Percentiles rank a stretch among this genome's conserved stretches.
These are phyloP conservation scores for Ciconia maguari DNA, from an alignment of 2,113 vertebrate species.

Conservation along the genomic window DNA sequence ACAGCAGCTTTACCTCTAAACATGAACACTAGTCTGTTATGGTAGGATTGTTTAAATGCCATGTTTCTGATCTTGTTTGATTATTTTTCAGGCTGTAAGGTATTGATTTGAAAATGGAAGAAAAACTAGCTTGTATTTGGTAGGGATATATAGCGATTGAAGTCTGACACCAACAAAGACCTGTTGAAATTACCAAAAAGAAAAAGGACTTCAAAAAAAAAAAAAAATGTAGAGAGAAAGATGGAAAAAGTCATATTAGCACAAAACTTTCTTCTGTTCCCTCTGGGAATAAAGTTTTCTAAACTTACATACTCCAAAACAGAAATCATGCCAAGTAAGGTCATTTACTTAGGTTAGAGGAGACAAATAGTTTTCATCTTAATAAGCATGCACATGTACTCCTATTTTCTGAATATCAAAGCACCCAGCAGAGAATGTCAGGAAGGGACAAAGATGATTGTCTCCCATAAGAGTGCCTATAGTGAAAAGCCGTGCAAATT, in stretches of 20 bases:
- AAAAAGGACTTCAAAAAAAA: background rate
- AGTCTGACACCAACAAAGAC: background rate
- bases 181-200: background rate
- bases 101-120: background rate
- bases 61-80: background rate
- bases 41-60: background rate
- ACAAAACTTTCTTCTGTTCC: background rate
- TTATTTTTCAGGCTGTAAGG: background rate
- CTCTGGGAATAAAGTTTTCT: background rate
- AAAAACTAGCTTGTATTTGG: background rate
- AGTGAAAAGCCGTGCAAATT: background rate
- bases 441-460: background rate
- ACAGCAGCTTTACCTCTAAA: background rate
- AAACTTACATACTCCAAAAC: background rate
- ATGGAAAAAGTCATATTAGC: background rate
- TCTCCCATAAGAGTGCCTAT: background rate
- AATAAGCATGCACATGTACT: background rate
- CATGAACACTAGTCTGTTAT: background rate
- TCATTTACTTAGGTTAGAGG: conserved; percentile 3
- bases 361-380: background rate
- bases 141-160: background rate
- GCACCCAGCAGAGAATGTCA: background rate
- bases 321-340: background rate
- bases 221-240: background rate
- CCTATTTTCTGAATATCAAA: conserved; percentile 3